A percentile compares a stretch with the other conserved stretches of the same genome.
phyloP scores from a whole-genome alignment of 1,140 invertebrate genomes.

The Lasioglossum albipes region DNA sequence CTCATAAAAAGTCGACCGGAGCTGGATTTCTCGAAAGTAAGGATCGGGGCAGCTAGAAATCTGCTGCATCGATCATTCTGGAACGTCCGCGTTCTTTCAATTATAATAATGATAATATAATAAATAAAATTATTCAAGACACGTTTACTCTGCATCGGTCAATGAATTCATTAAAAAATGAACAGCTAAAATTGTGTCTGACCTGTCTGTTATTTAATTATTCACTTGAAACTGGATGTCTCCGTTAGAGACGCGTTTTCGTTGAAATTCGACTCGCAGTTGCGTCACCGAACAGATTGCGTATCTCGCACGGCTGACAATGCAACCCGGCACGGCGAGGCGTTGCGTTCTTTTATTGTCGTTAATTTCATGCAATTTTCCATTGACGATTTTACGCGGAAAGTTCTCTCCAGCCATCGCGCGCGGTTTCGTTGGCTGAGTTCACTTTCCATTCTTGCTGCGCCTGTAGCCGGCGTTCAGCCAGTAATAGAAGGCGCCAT shows the following conservation, averaged over 20 bases:
- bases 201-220: too few relatives aligned
- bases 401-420: conserved; percentile 4
- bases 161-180: not conserved
- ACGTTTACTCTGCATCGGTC: too few relatives aligned
- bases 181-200: too few relatives aligned
- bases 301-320: conserved; percentile 22
- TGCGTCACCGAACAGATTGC: conserved; percentile 32
- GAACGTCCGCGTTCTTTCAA: too few relatives aligned
- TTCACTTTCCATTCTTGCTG: conserved; percentile 50
- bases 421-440: not conserved
- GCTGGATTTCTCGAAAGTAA: not conserved
- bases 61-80: too few relatives aligned
- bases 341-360: conserved; percentile 42
- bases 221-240: too few relatives aligned
- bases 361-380: conserved; percentile 52
- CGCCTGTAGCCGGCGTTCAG: not conserved
- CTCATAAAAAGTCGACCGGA: not conserved
- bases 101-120: too few relatives aligned
- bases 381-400: conserved; percentile 32
- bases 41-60: too few relatives aligned
- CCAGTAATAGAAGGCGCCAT: conserved; percentile 44
- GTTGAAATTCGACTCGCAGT: conserved; percentile 16
- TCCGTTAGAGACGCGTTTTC: not conserved
- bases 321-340: not conserved
- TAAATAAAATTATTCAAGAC: too few relatives aligned